phyloP scores from a whole-genome alignment of 2,113 vertebrate genomes.

The Paracanthobrama guichenoti region DNA sequence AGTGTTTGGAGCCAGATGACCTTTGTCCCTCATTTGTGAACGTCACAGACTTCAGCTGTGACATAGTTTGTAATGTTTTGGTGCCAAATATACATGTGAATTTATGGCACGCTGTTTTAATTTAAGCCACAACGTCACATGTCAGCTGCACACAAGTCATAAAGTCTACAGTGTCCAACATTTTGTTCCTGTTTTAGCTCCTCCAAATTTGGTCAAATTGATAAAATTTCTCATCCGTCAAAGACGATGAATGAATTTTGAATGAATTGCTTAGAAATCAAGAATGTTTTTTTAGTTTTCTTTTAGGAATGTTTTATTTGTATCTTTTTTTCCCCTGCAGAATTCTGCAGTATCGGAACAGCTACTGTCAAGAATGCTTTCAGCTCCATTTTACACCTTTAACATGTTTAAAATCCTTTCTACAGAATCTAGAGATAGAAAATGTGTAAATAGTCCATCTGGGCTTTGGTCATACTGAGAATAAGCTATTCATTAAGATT shows the following conservation, averaged over 20 bases:
- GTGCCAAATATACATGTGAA: background rate
- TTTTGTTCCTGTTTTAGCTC: background rate
- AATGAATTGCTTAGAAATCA: background rate
- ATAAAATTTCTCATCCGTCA: background rate
- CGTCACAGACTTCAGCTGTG: background rate
- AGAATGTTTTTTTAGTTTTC: background rate
- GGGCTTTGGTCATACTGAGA: background rate
- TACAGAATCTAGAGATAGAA: background rate
- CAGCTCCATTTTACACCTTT: background rate
- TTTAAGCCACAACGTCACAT: background rate
- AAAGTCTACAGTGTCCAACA: background rate
- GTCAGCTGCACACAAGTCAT: background rate
- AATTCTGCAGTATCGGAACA: background rate
- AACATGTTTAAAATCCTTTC: background rate
- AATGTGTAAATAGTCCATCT: background rate
- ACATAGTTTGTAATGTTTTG: constrained; percentile 5
- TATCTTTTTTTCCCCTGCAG: background rate
- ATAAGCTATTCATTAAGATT: background rate
- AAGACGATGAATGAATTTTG: background rate
- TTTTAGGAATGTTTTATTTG: background rate
- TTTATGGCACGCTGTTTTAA: background rate
- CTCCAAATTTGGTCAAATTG: background rate
- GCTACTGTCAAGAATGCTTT: background rate
- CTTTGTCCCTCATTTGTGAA: constrained; percentile 15
- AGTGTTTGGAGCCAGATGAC: background rate